Percentiles rank a stretch among this genome's conserved stretches.
phyloP scores from a whole-genome alignment of 2,797 vertebrate genomes.

The Protonibea diacanthus region DNA sequence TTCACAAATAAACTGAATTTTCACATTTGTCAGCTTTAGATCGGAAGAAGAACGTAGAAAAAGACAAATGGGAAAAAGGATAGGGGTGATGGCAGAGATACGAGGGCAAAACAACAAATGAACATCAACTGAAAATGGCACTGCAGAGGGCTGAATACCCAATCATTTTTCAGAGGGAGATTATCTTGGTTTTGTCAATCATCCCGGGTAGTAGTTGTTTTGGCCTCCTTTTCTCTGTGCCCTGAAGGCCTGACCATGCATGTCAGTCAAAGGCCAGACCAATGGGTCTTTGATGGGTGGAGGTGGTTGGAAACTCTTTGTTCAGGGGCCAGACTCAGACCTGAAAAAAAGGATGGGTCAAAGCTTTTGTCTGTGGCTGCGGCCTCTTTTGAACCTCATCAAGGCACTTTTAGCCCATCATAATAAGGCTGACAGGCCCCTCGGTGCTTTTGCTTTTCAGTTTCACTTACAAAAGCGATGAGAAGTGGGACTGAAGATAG shows the following conservation, averaged over 20 bases:
- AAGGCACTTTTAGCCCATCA: constrained; percentile 66
- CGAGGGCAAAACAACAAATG: constrained; percentile 25
- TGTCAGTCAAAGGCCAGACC: constrained; percentile 64
- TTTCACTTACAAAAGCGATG: constrained; percentile 56
- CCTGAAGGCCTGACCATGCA: constrained; percentile 47
- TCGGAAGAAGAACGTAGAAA: background rate
- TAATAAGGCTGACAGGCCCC: constrained; percentile 54
- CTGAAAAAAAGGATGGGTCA: constrained; percentile 54
- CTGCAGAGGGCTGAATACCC: constrained; percentile 36
- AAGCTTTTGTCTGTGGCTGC: constrained; percentile 71
- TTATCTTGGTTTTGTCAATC: constrained; percentile 67
- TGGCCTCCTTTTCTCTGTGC: constrained; percentile 43
- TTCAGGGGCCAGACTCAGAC: constrained; percentile 71
- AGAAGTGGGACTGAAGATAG: constrained; percentile 30
- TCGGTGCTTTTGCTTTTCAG: constrained; percentile 60
- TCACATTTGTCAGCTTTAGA: constrained; percentile 3
- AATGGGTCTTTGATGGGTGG: constrained; percentile 36
- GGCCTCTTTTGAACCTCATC: constrained; percentile 68
- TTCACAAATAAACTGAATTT: background rate
- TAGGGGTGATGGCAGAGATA: background rate
- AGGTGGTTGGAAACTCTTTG: constrained; percentile 68
- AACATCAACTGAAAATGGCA: constrained; percentile 21
- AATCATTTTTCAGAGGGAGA: constrained; percentile 46
- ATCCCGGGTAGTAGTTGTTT: constrained; percentile 46
- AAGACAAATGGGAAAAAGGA: background rate